Conservation (phyloP, 2,797 vertebrate species). For the Takifugu rubripes region DNA sequence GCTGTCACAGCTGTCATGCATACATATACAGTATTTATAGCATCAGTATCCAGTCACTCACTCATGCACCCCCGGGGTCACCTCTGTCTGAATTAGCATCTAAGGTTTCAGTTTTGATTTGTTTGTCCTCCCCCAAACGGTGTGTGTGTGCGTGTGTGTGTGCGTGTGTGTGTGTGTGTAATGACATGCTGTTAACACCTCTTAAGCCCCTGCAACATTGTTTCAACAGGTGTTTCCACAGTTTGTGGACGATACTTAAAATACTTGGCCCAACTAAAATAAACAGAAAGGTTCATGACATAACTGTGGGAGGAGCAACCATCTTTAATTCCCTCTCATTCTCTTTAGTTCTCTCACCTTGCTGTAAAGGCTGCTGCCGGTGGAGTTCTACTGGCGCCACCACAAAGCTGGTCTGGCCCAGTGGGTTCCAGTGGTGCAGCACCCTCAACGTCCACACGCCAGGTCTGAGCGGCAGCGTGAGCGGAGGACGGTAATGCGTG, state of each 20-base stretch:
- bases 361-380: slow-evolving; percentile 80
- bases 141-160: slow-evolving; percentile 2
- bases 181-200: slow-evolving; percentile 5
- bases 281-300: too few species aligned
- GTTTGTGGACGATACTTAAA: neutral
- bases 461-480: slow-evolving; percentile 86
- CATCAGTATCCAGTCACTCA: slow-evolving; percentile 2
- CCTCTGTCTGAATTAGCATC: too few species aligned
- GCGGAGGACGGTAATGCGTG: slow-evolving; percentile 93
- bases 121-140: too few species aligned
- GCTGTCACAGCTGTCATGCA: slow-evolving; percentile 44
- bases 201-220: neutral
- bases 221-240: slow-evolving; percentile 16
- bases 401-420: slow-evolving; percentile 91
- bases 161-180: slow-evolving; percentile 8
- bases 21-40: slow-evolving; percentile 47
- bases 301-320: too few species aligned
- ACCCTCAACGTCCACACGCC: slow-evolving; percentile 91
- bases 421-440: slow-evolving; percentile 89
- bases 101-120: neutral
- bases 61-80: neutral
- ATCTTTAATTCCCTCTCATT: too few species aligned
- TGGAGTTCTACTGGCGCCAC: slow-evolving; percentile 88
- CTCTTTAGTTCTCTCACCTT: slow-evolving; percentile 72
- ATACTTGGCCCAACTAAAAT: too few species aligned